Evolutionary conservation across 2,797 vertebrate species (phyloP).

Genomic region (Artibeus jamaicensis): DNA sequence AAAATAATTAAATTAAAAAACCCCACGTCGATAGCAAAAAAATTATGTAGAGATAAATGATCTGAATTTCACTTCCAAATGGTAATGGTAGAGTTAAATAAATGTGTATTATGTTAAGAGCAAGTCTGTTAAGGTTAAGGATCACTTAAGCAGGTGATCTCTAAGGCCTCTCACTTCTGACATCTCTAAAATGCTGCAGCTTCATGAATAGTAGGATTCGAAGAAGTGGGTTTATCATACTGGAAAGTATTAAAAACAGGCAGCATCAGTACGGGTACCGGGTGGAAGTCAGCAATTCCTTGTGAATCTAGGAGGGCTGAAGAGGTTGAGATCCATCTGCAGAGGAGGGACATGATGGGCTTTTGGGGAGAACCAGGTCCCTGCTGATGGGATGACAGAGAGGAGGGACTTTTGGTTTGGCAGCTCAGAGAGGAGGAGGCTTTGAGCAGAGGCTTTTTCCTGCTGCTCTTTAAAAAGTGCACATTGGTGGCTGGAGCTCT

Average conservation of each 20-base stretch:
- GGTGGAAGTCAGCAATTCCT: neutral
- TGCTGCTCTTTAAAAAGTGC: neutral
- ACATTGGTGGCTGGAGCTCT: neutral
- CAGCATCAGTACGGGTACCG: neutral
- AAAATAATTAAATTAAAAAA: too few relatives aligned
- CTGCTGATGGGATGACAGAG: neutral
- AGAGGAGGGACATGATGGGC: rapidly evolving
- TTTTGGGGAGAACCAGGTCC: neutral
- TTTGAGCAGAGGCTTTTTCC: neutral
- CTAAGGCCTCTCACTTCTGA: neutral
- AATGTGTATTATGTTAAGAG: neutral
- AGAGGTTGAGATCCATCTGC: neutral
- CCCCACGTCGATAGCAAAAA: neutral
- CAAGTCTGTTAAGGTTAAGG: neutral
- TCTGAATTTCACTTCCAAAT: neutral
- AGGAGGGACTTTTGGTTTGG: neutral
- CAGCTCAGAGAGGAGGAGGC: neutral
- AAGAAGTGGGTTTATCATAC: neutral
- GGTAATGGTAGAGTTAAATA: neutral
- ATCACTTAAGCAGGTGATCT: neutral
- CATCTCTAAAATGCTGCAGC: neutral
- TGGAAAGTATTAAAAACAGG: neutral
- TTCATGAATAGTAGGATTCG: neutral
- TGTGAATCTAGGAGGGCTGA: neutral
- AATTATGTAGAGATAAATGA: neutral